A percentile compares a stretch with the other conserved stretches of the same genome.
Evolutionary conservation across 2,113 vertebrate genomes (phyloP).

Genomic region (Oreotrochilus melanogaster): DNA sequence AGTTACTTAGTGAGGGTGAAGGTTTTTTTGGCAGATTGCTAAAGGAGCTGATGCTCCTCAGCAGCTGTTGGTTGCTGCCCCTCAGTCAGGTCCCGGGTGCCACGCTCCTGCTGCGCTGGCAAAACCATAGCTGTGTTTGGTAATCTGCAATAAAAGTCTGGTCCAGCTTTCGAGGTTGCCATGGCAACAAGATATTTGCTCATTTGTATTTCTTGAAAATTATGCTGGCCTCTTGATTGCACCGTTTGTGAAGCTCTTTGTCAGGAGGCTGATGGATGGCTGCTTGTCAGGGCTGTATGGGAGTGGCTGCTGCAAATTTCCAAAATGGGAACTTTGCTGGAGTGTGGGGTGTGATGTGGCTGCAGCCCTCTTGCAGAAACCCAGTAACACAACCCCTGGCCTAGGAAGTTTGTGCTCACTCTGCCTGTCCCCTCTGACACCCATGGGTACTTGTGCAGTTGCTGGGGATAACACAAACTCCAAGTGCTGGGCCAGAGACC

Average conservation of each 20-base stretch:
- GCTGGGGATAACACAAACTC: not conserved
- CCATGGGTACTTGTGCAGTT: fast-evolving
- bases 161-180: not conserved
- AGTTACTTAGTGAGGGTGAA: not conserved
- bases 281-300: not conserved
- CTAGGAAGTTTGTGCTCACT: not conserved
- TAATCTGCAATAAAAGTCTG: not conserved
- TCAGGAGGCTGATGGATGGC: not conserved
- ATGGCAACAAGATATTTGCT: slow-evolving; percentile 33
- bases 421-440: not conserved
- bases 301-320: not conserved
- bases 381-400: not conserved
- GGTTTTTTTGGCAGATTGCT: not conserved
- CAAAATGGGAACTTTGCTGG: not conserved
- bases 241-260: slow-evolving; percentile 9
- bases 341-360: not conserved
- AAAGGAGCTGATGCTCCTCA: not conserved
- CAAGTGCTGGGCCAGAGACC: fast-evolving
- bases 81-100: fast-evolving
- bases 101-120: fast-evolving
- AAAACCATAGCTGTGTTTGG: not conserved
- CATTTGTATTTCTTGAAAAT: slow-evolving; percentile 58
- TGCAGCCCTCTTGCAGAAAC: not conserved
- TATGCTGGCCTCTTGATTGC: slow-evolving; percentile 29
- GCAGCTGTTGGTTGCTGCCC: not conserved